These are phyloP conservation scores for Cyprinodon variegatus DNA, from an alignment of 2,113 vertebrate species.

Conservation along the genomic window DNA sequence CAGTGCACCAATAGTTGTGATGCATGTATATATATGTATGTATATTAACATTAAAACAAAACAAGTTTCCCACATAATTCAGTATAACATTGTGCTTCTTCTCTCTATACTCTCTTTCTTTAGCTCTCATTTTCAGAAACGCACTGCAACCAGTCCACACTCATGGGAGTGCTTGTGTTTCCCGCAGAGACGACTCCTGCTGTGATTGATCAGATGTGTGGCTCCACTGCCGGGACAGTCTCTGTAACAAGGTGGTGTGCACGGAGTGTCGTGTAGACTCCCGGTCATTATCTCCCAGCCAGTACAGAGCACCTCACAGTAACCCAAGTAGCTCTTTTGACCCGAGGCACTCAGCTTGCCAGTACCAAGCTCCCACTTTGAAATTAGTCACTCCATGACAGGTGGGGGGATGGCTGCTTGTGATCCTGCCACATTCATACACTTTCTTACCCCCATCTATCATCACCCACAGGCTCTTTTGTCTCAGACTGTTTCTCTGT, in stretches of 20 bases:
- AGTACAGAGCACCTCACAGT: conserved; percentile 56
- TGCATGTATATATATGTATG: no score
- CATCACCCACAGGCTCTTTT: conserved; percentile 61
- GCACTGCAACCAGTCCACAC: background rate
- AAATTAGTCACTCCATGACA: conserved; percentile 73
- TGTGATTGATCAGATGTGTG: conserved; percentile 63
- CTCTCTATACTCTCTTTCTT: background rate
- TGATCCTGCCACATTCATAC: conserved; percentile 66
- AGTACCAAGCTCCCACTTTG: conserved; percentile 59
- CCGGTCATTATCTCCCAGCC: conserved; percentile 64
- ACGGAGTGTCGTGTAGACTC: conserved; percentile 56
- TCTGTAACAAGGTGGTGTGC: conserved; percentile 51
- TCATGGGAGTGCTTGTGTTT: conserved; percentile 3
- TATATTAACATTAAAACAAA: background rate
- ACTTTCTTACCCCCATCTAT: conserved; percentile 64
- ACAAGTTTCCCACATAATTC: background rate
- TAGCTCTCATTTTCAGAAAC: conserved; percentile 1
- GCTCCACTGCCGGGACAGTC: conserved; percentile 29
- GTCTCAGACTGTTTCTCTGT: conserved; percentile 35
- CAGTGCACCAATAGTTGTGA: no score
- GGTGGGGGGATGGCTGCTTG: conserved; percentile 67
- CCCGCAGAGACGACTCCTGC: conserved; percentile 5
- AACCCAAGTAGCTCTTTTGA: conserved; percentile 64
- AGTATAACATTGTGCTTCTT: background rate
- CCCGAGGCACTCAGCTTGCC: conserved; percentile 56